A percentile compares a stretch with the other conserved stretches of the same genome.
Conservation (phyloP, 2,888 invertebrate species). For the Choreutis nemorana region DNA sequence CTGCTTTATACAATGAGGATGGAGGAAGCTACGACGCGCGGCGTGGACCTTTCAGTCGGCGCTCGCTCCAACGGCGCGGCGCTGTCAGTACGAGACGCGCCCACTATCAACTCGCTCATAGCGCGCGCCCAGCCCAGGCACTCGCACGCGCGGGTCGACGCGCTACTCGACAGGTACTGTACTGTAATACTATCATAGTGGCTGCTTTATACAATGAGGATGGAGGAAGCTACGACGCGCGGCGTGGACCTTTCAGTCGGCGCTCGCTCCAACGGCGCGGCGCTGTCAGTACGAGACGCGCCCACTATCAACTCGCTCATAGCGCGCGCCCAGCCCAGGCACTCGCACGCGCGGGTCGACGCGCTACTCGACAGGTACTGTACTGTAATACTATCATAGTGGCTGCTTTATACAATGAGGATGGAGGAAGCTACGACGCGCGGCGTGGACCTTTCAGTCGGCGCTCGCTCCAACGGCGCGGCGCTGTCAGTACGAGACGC, state of each 20-base stretch:
- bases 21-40: constrained; percentile 52
- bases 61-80: constrained; percentile 35
- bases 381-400: constrained; percentile 55
- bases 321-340: constrained; percentile 13
- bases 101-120: constrained; percentile 70
- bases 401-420: constrained; percentile 41
- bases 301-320: constrained; percentile 7
- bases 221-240: constrained; percentile 54
- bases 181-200: too few species aligned
- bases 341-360: constrained; percentile 38
- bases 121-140: constrained; percentile 35
- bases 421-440: constrained; percentile 51
- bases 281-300: constrained; percentile 35
- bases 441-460: constrained; percentile 53
- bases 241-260: constrained; percentile 18
- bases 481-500: constrained; percentile 31
- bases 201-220: too few species aligned
- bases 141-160: constrained; percentile 40
- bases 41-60: constrained; percentile 53
- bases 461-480: constrained; percentile 33
- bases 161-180: constrained; percentile 36
- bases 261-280: constrained; percentile 2
- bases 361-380: constrained; percentile 56
- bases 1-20: constrained; percentile 41
- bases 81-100: constrained; percentile 70